These are phyloP conservation scores for Alexandromys fortis DNA, from an alignment of 2,113 vertebrate genomes.

Conservation along the genomic window DNA sequence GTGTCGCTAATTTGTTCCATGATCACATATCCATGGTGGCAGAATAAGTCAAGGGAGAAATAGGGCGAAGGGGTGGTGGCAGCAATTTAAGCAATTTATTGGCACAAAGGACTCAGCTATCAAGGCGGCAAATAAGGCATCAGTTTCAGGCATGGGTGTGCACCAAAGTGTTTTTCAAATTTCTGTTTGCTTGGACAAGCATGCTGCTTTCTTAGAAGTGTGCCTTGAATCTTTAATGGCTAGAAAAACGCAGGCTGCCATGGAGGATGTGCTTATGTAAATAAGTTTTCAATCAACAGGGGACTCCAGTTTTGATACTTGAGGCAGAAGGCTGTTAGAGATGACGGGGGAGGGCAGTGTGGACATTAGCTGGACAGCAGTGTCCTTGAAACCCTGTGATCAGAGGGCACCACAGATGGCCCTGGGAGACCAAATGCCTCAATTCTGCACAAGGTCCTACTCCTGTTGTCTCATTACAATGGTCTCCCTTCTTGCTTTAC, in stretches of 20 bases:
- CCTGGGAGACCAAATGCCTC: neutral
- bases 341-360: neutral
- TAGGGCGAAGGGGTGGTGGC: neutral
- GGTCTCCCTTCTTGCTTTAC: neutral
- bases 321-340: neutral
- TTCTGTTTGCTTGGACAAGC: slow-evolving; percentile 60
- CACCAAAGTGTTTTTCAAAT: slow-evolving; percentile 49
- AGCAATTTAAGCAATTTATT: slow-evolving; percentile 58
- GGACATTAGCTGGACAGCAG: neutral
- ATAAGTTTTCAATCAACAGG: slow-evolving; percentile 22
- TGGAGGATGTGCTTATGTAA: slow-evolving; percentile 44
- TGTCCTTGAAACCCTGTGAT: neutral
- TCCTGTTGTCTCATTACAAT: neutral
- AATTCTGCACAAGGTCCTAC: neutral
- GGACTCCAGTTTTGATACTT: neutral
- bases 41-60: slow-evolving; percentile 61
- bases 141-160: slow-evolving; percentile 22
- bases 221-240: slow-evolving; percentile 52
- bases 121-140: slow-evolving; percentile 67
- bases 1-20: slow-evolving; percentile 48
- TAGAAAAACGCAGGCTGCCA: neutral
- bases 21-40: slow-evolving; percentile 24
- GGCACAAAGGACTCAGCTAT: slow-evolving; percentile 51
- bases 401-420: neutral
- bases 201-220: slow-evolving; percentile 28